Evolutionary conservation across 2,113 vertebrate genomes (phyloP), one percentile per base, ranked within the genome.

Genomic region (Aleadryas rufinucha): DNA sequence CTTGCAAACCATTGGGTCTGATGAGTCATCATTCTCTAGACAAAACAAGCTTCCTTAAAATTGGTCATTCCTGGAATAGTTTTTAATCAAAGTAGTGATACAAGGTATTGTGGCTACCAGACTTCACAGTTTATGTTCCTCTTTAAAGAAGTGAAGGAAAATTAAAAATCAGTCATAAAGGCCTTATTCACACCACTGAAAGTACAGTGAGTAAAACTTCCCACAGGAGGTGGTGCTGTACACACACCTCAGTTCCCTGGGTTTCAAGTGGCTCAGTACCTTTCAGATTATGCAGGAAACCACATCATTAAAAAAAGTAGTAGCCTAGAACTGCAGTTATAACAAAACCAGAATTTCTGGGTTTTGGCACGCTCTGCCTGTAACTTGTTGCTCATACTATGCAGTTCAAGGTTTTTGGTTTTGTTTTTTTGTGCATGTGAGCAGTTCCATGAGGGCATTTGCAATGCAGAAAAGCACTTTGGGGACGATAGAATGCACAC

Each of bases 151-250:
- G 15, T n/a, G 53, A 80, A 87, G 33, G 61, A 31, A 85, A 56
- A 71, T 60, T 52, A 41, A 76, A 79, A 64, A 64, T 28, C n/a
- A 45, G 28, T n/a, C 41, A 11, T 26, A 45, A 78, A 70, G 74
- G 23, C 39, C 33, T 63, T 75, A 13, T 52, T 88, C 10, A 21
- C 41, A 6, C 80, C 45, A 22, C 39, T 71, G 60, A 54, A 88
- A 91, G 15, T 42, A 42, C 42, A 42, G 39, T 53, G 52, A 19
- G 52, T 70, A 64, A 93, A 83, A 52, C 37, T 93, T 95, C 52
- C 79, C 85, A 90, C 92, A 92, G 95, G 92, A 91, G 93, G 74
- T 91, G 96, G 96, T 96, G 94, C 94, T 95, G 84, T 93, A 53
- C 63, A 63, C 93, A 85, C 93, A 89, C 23, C 65, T 93, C 66